phyloP scores from a whole-genome alignment of 1,140 invertebrate species.

The Mamestra configurata region DNA sequence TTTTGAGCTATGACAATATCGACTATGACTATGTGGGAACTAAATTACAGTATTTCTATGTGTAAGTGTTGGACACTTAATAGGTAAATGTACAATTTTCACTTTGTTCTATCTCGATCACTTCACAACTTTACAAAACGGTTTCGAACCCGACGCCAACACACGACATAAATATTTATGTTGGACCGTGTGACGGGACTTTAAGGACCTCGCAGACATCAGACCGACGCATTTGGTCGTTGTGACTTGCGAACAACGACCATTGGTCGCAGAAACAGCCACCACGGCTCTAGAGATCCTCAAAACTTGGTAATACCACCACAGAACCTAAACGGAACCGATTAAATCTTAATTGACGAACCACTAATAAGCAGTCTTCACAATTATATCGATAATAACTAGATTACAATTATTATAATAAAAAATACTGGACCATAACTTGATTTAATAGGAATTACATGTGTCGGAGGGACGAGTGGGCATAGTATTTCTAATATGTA shows the following conservation, averaged over 20 bases:
- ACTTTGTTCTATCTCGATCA: slow-evolving; percentile 7
- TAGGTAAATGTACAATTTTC: not conserved
- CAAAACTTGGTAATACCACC: slow-evolving; percentile 36
- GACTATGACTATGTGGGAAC: not conserved
- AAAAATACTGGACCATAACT: slow-evolving; percentile 85
- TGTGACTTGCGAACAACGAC: not conserved
- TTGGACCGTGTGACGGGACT: slow-evolving; percentile 19
- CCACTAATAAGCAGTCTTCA: slow-evolving; percentile 83
- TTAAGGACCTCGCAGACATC: not conserved
- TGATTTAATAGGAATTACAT: slow-evolving; percentile 83
- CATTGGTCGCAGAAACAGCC: not conserved
- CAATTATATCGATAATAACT: slow-evolving; percentile 70
- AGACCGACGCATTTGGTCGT: not conserved
- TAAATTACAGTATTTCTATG: slow-evolving; percentile 4
- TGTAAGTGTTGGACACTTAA: slow-evolving; percentile 36
- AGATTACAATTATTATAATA: slow-evolving; percentile 74
- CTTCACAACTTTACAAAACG: slow-evolving; percentile 32
- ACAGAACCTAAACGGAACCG: slow-evolving; percentile 56
- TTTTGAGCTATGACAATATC: slow-evolving; percentile 36
- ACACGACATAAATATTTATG: slow-evolving; percentile 18
- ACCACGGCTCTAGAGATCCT: slow-evolving; percentile 14
- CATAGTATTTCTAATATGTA: slow-evolving; percentile 27
- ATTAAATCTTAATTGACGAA: slow-evolving; percentile 78
- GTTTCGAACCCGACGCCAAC: not conserved
- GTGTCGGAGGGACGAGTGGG: slow-evolving; percentile 37